Percentiles rank a stretch among this genome's conserved stretches.
These are phyloP conservation scores for Macrobrachium nipponense DNA, from an alignment of 1,140 invertebrate genomes.

Conservation along the genomic window DNA sequence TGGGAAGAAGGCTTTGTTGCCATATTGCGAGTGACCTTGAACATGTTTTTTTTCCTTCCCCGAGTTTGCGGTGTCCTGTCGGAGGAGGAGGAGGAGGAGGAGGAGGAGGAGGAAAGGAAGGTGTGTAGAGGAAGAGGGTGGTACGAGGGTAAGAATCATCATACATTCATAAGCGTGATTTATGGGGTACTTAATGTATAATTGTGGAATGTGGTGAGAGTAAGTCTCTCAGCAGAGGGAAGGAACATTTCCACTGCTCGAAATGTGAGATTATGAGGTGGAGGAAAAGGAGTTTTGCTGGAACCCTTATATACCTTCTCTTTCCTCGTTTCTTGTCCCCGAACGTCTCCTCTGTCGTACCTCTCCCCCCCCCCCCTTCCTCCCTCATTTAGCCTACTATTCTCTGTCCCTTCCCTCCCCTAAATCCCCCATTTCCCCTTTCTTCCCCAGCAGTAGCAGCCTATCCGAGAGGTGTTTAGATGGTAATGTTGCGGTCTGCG, in stretches of 20 bases:
- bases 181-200: too few relatives aligned
- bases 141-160: too few relatives aligned
- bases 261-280: not conserved
- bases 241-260: not conserved
- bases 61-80: too few relatives aligned
- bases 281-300: not conserved
- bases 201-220: too few relatives aligned
- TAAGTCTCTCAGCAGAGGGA: too few relatives aligned
- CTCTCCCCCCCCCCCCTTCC: not conserved
- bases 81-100: too few relatives aligned
- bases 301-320: not conserved
- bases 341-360: not conserved
- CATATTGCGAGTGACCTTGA: too few relatives aligned
- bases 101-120: too few relatives aligned
- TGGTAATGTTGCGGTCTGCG: slow-evolving; percentile 26
- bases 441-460: not conserved
- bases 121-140: too few relatives aligned
- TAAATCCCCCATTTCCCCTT: not conserved
- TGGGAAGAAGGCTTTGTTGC: too few relatives aligned
- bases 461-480: slow-evolving; percentile 11
- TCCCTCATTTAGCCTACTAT: not conserved
- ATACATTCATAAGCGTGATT: too few relatives aligned
- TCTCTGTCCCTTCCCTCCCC: not conserved
- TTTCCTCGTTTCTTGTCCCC: not conserved
- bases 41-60: too few relatives aligned